Conservation (phyloP, 1,140 invertebrate species). For the Psilanteris sp. region DNA sequence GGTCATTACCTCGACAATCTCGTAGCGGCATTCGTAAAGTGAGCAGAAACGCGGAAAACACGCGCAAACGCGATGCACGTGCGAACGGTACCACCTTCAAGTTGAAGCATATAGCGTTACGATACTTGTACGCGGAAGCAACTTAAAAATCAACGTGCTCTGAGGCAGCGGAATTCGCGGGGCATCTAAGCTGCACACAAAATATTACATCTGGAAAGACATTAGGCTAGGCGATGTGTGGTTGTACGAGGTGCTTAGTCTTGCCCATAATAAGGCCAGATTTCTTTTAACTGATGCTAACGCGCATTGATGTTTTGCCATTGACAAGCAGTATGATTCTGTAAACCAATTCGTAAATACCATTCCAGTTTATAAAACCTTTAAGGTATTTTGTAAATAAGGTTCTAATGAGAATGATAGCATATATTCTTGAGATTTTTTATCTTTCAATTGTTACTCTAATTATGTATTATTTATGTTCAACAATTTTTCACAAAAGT, state of each 20-base stretch:
- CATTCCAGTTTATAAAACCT: too few species aligned
- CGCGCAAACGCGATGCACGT: conserved; percentile 70
- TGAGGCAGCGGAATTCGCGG: conserved; percentile 50
- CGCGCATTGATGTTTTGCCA: conserved; percentile 20
- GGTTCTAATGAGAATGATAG: too few species aligned
- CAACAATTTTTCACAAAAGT: too few species aligned
- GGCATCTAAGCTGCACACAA: conserved; percentile 55
- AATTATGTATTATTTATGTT: too few species aligned
- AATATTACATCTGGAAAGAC: conserved; percentile 50
- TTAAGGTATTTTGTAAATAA: too few species aligned
- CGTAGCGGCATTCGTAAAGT: conserved; percentile 68
- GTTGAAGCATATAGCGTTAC: conserved; percentile 61
- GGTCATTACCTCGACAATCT: conserved; percentile 72
- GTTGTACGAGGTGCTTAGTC: conserved; percentile 33
- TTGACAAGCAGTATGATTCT: conserved; percentile 50
- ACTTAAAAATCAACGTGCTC: conserved; percentile 60
- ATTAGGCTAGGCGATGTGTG: conserved; percentile 47
- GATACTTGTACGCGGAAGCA: conserved; percentile 63
- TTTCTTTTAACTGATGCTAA: conserved; percentile 26
- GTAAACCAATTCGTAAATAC: conserved; percentile 30
- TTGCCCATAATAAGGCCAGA: conserved; percentile 45
- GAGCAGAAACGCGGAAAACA: conserved; percentile 71
- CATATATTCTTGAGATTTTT: too few species aligned
- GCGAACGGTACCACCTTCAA: conserved; percentile 66
- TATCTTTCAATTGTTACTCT: too few species aligned